phyloP scores from a whole-genome alignment of 2,888 invertebrate species.

The Drosophila mercatorum region DNA sequence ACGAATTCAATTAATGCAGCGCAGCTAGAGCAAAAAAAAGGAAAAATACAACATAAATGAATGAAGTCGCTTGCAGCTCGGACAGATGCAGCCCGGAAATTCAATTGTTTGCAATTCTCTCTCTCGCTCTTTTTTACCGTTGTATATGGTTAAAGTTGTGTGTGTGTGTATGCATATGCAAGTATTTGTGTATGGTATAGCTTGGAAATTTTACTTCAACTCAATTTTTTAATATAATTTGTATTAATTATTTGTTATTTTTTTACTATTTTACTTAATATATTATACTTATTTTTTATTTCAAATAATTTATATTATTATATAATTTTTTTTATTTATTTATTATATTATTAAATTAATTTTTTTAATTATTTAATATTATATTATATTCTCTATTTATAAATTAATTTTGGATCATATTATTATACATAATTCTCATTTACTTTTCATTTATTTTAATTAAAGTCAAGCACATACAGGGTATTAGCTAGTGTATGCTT shows the following conservation, averaged over 20 bases:
- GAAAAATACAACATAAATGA: background rate
- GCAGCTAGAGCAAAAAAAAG: background rate
- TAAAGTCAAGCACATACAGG: background rate
- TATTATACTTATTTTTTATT: background rate
- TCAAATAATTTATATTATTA: too few species aligned
- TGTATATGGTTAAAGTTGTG: too few species aligned
- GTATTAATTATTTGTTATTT: too few species aligned
- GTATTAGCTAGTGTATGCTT: background rate
- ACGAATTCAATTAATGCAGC: constrained; percentile 9
- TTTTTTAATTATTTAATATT: too few species aligned
- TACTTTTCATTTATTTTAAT: too few species aligned
- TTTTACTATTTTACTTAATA: background rate
- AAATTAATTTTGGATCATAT: too few species aligned
- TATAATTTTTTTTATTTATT: too few species aligned
- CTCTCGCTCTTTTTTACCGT: background rate
- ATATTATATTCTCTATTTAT: too few species aligned
- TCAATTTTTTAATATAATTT: background rate
- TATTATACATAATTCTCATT: too few species aligned
- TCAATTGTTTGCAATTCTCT: constrained; percentile 1
- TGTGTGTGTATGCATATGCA: background rate
- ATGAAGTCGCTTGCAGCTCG: background rate
- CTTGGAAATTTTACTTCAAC: background rate
- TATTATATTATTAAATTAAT: too few species aligned
- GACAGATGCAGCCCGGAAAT: constrained; percentile 4
- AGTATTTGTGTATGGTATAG: background rate